phyloP scores from a whole-genome alignment of 2,888 invertebrate genomes.

The Loripinus fragilis region DNA sequence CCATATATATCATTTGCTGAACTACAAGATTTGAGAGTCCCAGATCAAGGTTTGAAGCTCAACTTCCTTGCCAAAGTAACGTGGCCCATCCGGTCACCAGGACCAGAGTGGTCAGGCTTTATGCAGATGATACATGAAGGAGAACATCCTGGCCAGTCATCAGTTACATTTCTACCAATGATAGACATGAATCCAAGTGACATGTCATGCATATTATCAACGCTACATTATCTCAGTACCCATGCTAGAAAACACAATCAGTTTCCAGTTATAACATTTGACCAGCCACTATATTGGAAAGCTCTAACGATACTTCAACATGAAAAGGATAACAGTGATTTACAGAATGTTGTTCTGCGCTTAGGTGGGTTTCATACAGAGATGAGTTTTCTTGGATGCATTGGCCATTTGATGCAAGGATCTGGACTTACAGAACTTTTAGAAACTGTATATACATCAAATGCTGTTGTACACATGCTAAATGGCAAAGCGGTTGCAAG shows the following conservation, averaged over 20 bases:
- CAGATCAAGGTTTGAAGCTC: neutral
- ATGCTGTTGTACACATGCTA: constrained; percentile 64
- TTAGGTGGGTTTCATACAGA: constrained; percentile 42
- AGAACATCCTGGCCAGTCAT: constrained; percentile 54
- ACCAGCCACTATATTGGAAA: constrained; percentile 4
- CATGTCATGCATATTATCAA: constrained; percentile 52
- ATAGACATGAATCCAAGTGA: constrained; percentile 59
- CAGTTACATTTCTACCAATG: constrained; percentile 59
- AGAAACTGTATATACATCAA: constrained; percentile 60
- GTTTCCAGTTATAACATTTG: neutral
- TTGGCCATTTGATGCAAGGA: constrained; percentile 54
- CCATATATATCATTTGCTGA: neutral
- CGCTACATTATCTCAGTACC: constrained; percentile 11
- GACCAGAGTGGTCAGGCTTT: constrained; percentile 56
- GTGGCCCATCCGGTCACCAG: constrained; percentile 34
- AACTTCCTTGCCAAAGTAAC: constrained; percentile 4
- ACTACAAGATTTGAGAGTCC: neutral
- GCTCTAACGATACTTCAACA: neutral
- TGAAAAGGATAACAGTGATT: neutral
- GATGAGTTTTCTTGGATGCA: constrained; percentile 67
- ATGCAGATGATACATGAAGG: constrained; percentile 57
- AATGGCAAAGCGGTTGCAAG: constrained; percentile 63
- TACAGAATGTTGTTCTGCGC: neutral
- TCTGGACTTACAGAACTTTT: constrained; percentile 64
- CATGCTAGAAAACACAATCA: constrained; percentile 6